Base-by-base conservation (phyloP, 2,797 vertebrate species). In the Poeciliopsis paucimaculata region DNA sequence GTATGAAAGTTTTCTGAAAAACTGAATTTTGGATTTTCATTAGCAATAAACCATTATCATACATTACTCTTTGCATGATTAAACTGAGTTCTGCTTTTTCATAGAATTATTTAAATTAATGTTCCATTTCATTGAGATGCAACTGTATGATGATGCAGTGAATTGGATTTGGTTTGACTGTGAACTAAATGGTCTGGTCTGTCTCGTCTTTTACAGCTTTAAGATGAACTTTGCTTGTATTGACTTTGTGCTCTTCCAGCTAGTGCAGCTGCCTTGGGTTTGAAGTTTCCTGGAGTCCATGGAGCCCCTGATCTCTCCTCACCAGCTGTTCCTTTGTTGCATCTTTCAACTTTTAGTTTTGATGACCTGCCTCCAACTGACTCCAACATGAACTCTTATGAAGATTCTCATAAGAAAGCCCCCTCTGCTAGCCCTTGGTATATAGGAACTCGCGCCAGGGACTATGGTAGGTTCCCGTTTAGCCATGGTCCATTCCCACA, bases 231-330 rank as follows among this genome's bases (percentile, higher is more conserved):
- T 36, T 9, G 11, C 5, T 23, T 68, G 39, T 39, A 13, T 43
- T 70, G 2, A 43, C 47, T 78, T 5, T 83, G 51, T 34, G 4
- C 31, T 36, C n/a, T 71, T 86, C 7, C 43, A 92, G 91, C 90
- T 13, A 86, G 81, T 55, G 91, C 92, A 72, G 89, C 89, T 77
- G 88, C 91, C 23, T 78, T 92, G 83, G 91, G 92, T 81, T 88
- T 94, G 85, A 51, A 78, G 51, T 90, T 86, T 86, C 90, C 92
- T 53, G 88, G 86, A 62, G 72, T 60, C 46, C 64, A 87, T 51
- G 87, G 88, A 72, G 89, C 88, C 18, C 86, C 86, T 46, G 80
- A 80, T 66, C 41, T 90, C 34, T 31, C 8, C 26, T 73, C 45
- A 80, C 57, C 75, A 41, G 66, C 77, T 80, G 77, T 46, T 13